Conservation (phyloP, 2,797 vertebrate genomes). For the Monodelphis domestica region DNA sequence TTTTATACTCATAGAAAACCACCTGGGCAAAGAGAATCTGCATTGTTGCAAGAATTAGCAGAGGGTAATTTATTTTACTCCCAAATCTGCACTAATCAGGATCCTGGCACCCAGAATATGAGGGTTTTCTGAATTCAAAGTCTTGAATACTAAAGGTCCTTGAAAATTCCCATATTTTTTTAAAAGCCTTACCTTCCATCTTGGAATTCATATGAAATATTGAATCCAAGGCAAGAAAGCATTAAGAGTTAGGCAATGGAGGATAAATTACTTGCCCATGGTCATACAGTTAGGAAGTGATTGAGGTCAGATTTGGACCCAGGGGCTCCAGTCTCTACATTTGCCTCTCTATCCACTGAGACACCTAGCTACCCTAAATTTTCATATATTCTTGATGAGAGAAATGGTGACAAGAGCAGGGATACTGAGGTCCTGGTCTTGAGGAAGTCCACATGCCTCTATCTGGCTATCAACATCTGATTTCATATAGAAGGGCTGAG, state of each 20-base stretch:
- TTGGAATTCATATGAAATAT: no score
- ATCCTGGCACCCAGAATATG: neutral
- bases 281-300: no score
- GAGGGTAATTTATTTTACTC: neutral
- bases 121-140: neutral
- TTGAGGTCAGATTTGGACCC: no score
- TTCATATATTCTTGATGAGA: neutral
- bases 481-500: accelerated
- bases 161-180: neutral
- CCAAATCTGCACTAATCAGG: neutral
- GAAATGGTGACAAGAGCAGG: no score
- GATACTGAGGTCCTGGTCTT: neutral
- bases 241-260: no score
- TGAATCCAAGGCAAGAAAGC: no score
- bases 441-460: neutral
- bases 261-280: no score
- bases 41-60: neutral
- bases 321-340: no score
- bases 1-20: neutral
- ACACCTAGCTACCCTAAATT: no score
- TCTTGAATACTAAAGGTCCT: neutral
- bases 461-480: neutral
- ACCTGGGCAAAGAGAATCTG: neutral
- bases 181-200: no score
- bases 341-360: no score